phyloP scores from a whole-genome alignment of 2,113 vertebrate genomes.

The Daubentonia madagascariensis region DNA sequence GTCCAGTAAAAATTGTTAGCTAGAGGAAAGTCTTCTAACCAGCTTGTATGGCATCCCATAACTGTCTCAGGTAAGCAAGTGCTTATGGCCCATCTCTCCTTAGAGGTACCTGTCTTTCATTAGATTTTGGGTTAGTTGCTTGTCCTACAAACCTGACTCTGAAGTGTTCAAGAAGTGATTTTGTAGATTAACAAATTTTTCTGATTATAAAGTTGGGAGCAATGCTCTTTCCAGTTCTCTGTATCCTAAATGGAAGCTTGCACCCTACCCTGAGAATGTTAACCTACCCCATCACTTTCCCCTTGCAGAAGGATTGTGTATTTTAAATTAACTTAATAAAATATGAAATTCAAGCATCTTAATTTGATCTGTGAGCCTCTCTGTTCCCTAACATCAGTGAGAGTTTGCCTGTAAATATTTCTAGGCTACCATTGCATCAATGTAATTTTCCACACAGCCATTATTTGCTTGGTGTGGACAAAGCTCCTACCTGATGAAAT shows the following conservation, averaged over 20 bases:
- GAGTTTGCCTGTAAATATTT: not conserved
- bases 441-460: not conserved
- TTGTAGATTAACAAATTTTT: not conserved
- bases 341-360: not conserved
- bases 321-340: conserved; percentile 24
- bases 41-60: not conserved
- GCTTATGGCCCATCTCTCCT: not conserved
- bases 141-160: not conserved
- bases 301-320: not conserved
- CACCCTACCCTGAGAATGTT: not conserved
- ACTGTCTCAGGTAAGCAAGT: not conserved
- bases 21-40: not conserved
- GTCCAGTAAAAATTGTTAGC: not conserved
- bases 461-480: not conserved
- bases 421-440: not conserved
- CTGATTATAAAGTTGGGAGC: not conserved
- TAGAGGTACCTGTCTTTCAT: not conserved
- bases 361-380: not conserved
- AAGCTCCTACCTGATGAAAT: not conserved
- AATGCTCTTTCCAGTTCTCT: not conserved
- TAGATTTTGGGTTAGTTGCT: not conserved
- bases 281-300: not conserved
- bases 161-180: not conserved
- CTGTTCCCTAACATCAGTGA: not conserved
- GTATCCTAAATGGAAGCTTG: not conserved